A percentile compares a stretch with the other conserved stretches of the same genome.
phyloP scores from a whole-genome alignment of 2,113 vertebrate species.

The Triplophysa dalaica region DNA sequence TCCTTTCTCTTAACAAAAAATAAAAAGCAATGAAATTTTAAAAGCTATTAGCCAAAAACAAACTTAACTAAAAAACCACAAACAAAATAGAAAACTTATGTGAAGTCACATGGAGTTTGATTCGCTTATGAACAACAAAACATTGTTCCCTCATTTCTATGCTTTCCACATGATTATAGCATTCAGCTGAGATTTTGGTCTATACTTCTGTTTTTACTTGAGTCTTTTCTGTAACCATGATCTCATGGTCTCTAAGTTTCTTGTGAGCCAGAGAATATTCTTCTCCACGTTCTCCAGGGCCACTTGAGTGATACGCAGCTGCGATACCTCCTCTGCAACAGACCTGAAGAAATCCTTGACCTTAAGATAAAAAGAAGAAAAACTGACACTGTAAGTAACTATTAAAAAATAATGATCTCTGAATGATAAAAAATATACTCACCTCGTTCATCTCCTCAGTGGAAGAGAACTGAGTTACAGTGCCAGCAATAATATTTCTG shows the following conservation, averaged over 20 bases:
- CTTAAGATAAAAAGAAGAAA: conserved; percentile 60
- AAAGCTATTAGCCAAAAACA: neutral
- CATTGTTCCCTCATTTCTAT: neutral
- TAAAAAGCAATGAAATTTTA: conserved; percentile 35
- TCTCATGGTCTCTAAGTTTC: conserved; percentile 71
- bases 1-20: neutral
- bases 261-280: conserved; percentile 75
- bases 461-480: conserved; percentile 72
- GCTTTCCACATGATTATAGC: neutral
- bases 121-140: neutral
- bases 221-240: conserved; percentile 67
- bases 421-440: conserved; percentile 20
- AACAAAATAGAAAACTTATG: neutral
- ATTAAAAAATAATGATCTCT: neutral
- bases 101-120: neutral
- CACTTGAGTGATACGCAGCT: conserved; percentile 71
- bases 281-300: conserved; percentile 75
- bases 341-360: conserved; percentile 75
- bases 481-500: conserved; percentile 70
- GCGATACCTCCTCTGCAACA: conserved; percentile 71
- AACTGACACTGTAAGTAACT: conserved; percentile 6
- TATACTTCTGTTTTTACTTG: conserved; percentile 40
- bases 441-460: conserved; percentile 73
- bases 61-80: neutral
- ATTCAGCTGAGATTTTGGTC: neutral